These are phyloP conservation scores for Andrena dorsata DNA, from an alignment of 2,888 invertebrate species.

Conservation along the genomic window DNA sequence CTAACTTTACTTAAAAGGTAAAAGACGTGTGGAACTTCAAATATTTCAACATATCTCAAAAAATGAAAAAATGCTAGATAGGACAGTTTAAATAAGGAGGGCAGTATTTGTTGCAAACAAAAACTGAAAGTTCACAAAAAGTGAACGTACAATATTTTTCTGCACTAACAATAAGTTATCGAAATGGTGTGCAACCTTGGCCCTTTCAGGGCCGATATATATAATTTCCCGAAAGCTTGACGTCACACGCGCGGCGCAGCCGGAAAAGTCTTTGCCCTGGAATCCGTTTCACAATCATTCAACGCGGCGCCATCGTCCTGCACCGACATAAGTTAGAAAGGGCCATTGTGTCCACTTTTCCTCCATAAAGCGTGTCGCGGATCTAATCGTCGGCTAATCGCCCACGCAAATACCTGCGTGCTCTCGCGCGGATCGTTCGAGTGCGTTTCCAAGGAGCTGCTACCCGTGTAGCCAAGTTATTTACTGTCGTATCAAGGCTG, in stretches of 20 bases:
- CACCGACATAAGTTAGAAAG: conserved; percentile 78
- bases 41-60: too few species aligned
- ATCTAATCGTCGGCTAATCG: conserved; percentile 82
- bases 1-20: too few species aligned
- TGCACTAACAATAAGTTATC: background rate
- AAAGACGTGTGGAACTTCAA: too few species aligned
- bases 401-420: conserved; percentile 80
- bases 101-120: too few species aligned
- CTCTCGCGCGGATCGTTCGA: conserved; percentile 74
- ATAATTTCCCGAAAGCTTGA: conserved; percentile 46
- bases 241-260: conserved; percentile 50
- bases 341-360: conserved; percentile 79
- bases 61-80: too few species aligned
- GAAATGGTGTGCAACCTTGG: background rate
- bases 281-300: conserved; percentile 77
- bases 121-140: too few species aligned
- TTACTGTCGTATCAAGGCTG: conserved; percentile 72
- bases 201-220: background rate
- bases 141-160: background rate
- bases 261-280: conserved; percentile 72
- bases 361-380: conserved; percentile 75
- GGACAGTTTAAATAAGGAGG: too few species aligned
- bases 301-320: conserved; percentile 61
- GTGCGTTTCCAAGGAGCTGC: conserved; percentile 68
- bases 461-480: conserved; percentile 67